Base-by-base conservation (phyloP, 53 echinoderm and acorn worm genomes). In the Astropecten irregularis region DNA sequence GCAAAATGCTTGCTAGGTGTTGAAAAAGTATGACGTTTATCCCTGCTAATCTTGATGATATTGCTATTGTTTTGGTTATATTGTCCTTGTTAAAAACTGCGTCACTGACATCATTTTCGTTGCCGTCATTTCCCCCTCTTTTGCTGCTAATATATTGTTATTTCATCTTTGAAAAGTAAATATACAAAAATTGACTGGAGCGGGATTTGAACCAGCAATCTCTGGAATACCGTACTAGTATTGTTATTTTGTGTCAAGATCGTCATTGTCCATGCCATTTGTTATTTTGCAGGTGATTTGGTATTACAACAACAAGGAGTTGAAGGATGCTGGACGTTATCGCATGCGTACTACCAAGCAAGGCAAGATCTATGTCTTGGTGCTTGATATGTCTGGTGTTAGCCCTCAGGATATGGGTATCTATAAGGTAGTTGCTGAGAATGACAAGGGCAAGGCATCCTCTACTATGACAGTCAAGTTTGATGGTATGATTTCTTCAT, bases 381-480 rank as follows among this genome's bases (percentile, higher is more conserved):
- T 90, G 1, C 67, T 99, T 34, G 99, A 95, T 30, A 73, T 99
- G 59, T 83, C 69, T 55, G 81, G 81, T 10, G 90, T 92, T 27
- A 88, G 83, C 34, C 69, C 66, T 6, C 84, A 84, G 27, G 95
- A 95, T 69, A 82, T 85, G 18, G 99, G 99, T 22, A 88, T 73
- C 68, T 99, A 95, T 69, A 85, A 90, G 20, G 83, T 94, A 3
- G 81, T 90, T 6, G 99, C 90, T 7, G 92, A 95, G 68, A 99
- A 99, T 36, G 86, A 86, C 37, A 99, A 99, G 51, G 99, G 99
- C 54, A 91, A 95, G 55, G 92, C 90, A 23, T 90, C 94, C 0
- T 99, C 94, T 2, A 92, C 99, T 20, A 92, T 99, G 73, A 90
- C 81, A 29, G 85, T 99, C 77, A 92, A 92, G 63, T 95, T 99